Evolutionary conservation across 2,113 vertebrate genomes (phyloP), one percentile per base, ranked within the genome.

Genomic region (Zosterops japonicus): DNA sequence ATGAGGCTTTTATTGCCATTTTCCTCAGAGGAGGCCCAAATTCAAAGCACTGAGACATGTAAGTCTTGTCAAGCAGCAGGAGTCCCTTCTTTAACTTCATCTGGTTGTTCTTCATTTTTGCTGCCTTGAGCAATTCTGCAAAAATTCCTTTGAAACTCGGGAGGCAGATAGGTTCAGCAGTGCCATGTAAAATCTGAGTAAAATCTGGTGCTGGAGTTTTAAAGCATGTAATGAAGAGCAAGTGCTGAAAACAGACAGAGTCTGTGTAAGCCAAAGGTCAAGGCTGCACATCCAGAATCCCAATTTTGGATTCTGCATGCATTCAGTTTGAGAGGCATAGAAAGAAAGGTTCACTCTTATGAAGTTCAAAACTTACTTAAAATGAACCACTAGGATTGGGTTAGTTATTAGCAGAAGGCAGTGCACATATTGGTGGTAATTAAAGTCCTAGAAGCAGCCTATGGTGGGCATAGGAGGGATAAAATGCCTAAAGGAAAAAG

Each of bases 41-140:
- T 93, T 96, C 96, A 96, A 96, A 96, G 95, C 72, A 52, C 60
- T 1, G 49, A 93, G 88, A 96, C 92, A 93, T 95, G 92, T 91
- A 95, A 97, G 94, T 90, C 96, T 94, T 91, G 94, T 95, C 96
- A 96, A 96, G 88, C 94, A 96, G 95, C 94, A 90, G 92, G 94
- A 97, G 94, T 75, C 72, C 88, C 94, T 86, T 94, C 95, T 97
- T 94, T 77, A 90, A 65, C 92, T 83, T 75, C 31, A 33, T 90
- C 90, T 90, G 76, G 92, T 93, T 92, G 90, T 46, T 96, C 94
- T 86, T 96, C 85, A 90, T 93, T 97, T 97, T 75, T 95, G 88
- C 94, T 94, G 90, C 94, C 96, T 95, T 94, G 86, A 96, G 94
- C 95, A 96, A 95, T 96, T 93, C 90, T 90, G 85, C 85, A 96